Evolutionary conservation across 2,113 vertebrate genomes (phyloP), one percentile per base, ranked within the genome.

Genomic region (Burhinus oedicnemus): DNA sequence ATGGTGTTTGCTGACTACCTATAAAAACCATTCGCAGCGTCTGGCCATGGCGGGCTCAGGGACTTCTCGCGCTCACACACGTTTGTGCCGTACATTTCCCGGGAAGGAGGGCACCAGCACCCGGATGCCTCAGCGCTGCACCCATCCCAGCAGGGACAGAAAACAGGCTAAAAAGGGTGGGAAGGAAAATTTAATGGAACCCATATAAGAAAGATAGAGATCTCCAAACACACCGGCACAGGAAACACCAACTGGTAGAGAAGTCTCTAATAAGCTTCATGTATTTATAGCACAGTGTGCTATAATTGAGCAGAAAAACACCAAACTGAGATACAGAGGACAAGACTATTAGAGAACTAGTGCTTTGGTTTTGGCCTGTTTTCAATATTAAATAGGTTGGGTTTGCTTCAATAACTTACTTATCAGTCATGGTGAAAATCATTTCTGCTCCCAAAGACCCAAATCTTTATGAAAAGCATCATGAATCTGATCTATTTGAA

Each of bases 121-220:
- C 1, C 1, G 0, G 26, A 11, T 16, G 27, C 47, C 55, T 58
- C 70, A 85, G 87, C 0, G 0, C 61, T 47, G 60, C n/a, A 38
- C 5, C 15, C 26, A 23, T 44, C 44, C 65, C 3, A 3, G 40
- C 2, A 2, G 64, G 76, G 49, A 52, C 29, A 72, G 76, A 83
- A 65, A 65, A 30, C 6, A 2, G 69, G 23, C 64, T n/a, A 66
- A 29, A 29, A 61, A 45, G 29, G 7, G 6, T 30, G n/a, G 30
- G 44, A 72, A 95, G 77, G 68, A 74, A 87, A 51, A 30, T n/a
- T 51, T 38, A 32, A 38, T 47, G 42, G 22, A 70, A 87, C 38
- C 13, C 3, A 0, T 34, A 4, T 12, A 70, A 68, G 55, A 81
- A 80, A 70, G 83, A 77, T 0, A 61, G 54, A 72, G 45, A 78